Base-by-base conservation (phyloP, 2,113 vertebrate species). In the Pseudorasbora parva region DNA sequence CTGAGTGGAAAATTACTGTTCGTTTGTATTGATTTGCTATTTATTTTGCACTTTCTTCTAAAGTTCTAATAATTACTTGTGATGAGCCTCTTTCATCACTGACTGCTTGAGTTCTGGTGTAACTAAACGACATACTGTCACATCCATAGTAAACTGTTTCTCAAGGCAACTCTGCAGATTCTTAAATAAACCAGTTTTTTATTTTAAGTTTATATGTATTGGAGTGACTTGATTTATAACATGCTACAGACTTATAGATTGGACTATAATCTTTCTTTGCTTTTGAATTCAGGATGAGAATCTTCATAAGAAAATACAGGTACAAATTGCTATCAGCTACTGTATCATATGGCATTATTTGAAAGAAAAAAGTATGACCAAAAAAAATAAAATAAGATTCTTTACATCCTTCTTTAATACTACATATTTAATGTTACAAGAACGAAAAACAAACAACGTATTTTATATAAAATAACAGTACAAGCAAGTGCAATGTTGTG, bases 41-140 rank as follows among this genome's bases (percentile, higher is more conserved):
- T 86, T 86, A 88, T 88, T 88, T 88, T 86, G 84, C 84, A 85
- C 76, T 81, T 84, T 87, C 76, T 81, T 84, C 85, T 72, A 76
- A 83, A 79, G 9, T 47, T 30, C 81, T 51, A 80, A 68, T 75
- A 87, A 60, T 56, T 66, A 41, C 59, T 69, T 54, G 9, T 8
- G 3, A 74, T 54, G 78, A 86, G 25, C 37, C 54, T 68, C 19
- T 56, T 77, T 84, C 45, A 72, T 84, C 72, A 84, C 78, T 72
- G 78, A 87, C 77, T 23, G 75, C 74, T 75, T 49, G 25, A 85
- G 30, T 72, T 81, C 82, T 77, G 27, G 54, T 86, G 30, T 81
- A 51, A 68, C 14, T 80, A 8, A 62, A 81, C 12, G 49, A 77
- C 43, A 81, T 30, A 51, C 82, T 47, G 30, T 78, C 62, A 84